phyloP scores from a whole-genome alignment of 2,113 vertebrate species.

The Neogobius melanostomus region DNA sequence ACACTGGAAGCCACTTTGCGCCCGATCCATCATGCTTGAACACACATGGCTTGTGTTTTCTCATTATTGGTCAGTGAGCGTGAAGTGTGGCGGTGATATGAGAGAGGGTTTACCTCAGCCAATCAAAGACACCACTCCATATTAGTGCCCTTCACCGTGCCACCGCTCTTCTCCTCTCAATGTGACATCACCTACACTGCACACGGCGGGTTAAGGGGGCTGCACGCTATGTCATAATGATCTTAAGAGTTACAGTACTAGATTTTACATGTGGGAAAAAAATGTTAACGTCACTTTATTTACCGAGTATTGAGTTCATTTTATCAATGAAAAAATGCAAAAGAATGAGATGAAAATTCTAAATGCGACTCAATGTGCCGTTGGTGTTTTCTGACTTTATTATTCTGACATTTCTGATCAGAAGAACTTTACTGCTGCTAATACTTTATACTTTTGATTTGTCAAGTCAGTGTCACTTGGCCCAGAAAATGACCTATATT shows the following conservation, averaged over 20 bases:
- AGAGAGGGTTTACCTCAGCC: slow-evolving; percentile 42
- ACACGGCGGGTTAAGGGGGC: slow-evolving; percentile 28
- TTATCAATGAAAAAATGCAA: no score
- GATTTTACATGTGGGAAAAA: not conserved
- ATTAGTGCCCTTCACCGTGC: slow-evolving; percentile 37
- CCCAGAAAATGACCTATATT: slow-evolving; percentile 9
- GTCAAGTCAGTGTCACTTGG: slow-evolving; percentile 7
- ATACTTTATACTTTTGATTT: no score
- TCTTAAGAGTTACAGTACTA: not conserved
- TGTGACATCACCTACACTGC: slow-evolving; percentile 23
- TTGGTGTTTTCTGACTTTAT: no score
- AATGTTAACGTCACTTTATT: no score
- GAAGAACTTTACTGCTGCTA: no score
- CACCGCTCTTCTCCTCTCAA: slow-evolving; percentile 13
- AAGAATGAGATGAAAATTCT: no score
- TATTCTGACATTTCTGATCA: no score
- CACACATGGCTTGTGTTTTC: slow-evolving; percentile 1
- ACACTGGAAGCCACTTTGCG: not conserved
- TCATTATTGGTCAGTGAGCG: slow-evolving; percentile 30
- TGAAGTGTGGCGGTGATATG: slow-evolving; percentile 36
- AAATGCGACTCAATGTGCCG: no score
- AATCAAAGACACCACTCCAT: slow-evolving; percentile 40
- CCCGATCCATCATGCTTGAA: not conserved
- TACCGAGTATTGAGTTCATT: no score
- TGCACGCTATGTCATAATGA: slow-evolving; percentile 24